phyloP scores from a whole-genome alignment of 2,113 vertebrate genomes.

The Ovibos moschatus region DNA sequence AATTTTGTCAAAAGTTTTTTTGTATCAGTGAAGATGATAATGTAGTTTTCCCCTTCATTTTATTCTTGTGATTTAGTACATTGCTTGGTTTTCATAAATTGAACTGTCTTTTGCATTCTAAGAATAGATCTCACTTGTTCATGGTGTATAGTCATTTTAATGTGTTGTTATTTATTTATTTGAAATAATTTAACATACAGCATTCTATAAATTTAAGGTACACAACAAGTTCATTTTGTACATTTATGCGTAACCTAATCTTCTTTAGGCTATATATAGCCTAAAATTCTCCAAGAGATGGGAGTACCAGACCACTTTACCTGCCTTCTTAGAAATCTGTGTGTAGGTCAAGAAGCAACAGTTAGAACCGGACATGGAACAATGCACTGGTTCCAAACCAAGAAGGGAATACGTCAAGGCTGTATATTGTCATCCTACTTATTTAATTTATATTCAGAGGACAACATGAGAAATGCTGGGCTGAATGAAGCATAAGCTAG shows the following conservation, averaged over 20 bases:
- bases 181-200: not conserved
- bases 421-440: not conserved
- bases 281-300: not conserved
- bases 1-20: not conserved
- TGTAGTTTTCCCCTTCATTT: not conserved
- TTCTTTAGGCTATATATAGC: not conserved
- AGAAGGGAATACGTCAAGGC: not conserved
- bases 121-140: not conserved
- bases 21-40: not conserved
- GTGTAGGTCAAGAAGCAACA: not conserved
- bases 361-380: not conserved
- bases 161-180: not conserved
- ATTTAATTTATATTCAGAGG: not conserved
- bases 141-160: not conserved
- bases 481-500: not conserved
- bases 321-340: not conserved
- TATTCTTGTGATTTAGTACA: not conserved
- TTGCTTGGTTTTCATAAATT: not conserved
- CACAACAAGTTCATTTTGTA: not conserved
- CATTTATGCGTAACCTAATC: not conserved
- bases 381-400: not conserved
- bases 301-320: not conserved
- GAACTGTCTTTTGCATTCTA: not conserved
- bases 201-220: not conserved
- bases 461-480: not conserved